Conservation (phyloP, 2,797 vertebrate genomes). For the Pseudotriccus pelzelni region DNA sequence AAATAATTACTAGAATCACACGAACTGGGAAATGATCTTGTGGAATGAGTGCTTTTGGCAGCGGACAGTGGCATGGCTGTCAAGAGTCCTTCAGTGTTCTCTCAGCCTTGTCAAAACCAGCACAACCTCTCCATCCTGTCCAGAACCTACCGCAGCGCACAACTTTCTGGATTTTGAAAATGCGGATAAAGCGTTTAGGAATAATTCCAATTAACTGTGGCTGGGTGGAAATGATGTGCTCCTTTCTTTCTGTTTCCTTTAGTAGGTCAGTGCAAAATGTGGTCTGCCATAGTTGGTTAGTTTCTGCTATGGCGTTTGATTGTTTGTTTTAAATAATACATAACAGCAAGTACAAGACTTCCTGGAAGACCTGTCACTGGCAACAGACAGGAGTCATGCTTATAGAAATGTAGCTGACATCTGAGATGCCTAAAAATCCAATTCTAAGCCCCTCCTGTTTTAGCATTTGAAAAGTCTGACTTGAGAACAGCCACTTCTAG, state of each 20-base stretch:
- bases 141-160: not conserved
- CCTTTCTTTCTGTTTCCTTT: not conserved
- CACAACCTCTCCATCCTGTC: not conserved
- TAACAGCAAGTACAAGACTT: not conserved
- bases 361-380: not conserved
- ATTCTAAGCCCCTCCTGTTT: not conserved
- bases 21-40: fast-evolving
- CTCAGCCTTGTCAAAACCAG: not conserved
- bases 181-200: not conserved
- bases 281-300: not conserved
- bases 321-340: not conserved
- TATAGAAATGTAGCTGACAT: not conserved
- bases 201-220: not conserved
- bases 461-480: not conserved
- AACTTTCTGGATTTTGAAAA: not conserved
- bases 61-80: not conserved
- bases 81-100: not conserved
- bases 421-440: not conserved
- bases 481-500: not conserved
- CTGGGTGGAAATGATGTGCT: not conserved
- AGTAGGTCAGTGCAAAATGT: not conserved
- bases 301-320: not conserved
- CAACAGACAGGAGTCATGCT: not conserved
- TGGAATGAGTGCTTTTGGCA: not conserved
- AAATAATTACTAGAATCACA: not conserved